Base-by-base conservation (phyloP, 2,888 invertebrate species). In the Ennomos fuscantarius region DNA sequence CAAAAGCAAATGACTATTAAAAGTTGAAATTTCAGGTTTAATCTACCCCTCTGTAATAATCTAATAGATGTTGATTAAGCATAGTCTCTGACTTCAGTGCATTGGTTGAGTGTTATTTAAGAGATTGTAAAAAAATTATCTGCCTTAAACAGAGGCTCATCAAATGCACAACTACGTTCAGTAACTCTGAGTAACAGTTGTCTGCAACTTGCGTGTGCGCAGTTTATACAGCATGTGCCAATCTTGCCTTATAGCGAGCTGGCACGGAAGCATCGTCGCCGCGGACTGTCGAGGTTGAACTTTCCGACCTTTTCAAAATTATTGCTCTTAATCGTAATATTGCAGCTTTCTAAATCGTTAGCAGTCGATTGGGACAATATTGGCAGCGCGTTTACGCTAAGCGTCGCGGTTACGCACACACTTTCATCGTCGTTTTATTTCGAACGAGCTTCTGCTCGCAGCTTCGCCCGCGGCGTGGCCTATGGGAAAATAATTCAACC, bases 281-380 rank as follows among this genome's bases (percentile, higher is more conserved):
- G 13, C 9, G 36, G n/a, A 3, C 12, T 57, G 66, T 65, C 70
- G 70, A 70, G 66, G 70, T 66, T 72, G 74, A 73, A 78, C 79
- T 74, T 74, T 72, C 75, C 57, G 73, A 84, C 82, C 82, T 79
- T 72, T 62, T 52, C 62, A 56, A 73, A 78, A 78, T 81, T 81
- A 81, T 82, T 76, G 73, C 68, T 73, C 72, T 75, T 79, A 79
- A 81, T 82, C 76, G 78, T 77, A 76, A 78, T 78, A 80, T 79
- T 74, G 77, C 66, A 63, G 81, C 88, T 89, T 89, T 89, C 87
- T 86, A 86, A 86, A 79, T 72, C 68, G 72, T 81, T 81, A 79
- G 77, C 74, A 74, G 73, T 67, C 65, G 68, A 73, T 73, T 63
- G 65, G 59, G 63, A 73, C 74, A 69, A 68, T 68, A 60, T 60